Evolutionary conservation across 2,888 invertebrate genomes (phyloP).

Genomic region (Balanococcus diminutus): DNA sequence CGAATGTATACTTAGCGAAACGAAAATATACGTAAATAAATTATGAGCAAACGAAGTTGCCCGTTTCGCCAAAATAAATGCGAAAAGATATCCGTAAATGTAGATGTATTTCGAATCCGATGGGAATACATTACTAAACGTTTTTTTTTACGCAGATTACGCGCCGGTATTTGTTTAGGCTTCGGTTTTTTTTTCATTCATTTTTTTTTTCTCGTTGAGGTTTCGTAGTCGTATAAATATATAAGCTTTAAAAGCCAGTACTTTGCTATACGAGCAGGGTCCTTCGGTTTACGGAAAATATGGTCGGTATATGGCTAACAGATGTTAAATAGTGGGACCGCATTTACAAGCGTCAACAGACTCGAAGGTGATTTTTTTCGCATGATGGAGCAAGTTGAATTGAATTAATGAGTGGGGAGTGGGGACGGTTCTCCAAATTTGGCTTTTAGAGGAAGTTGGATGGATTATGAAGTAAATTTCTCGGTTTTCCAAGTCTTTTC

Average conservation of each 20-base stretch:
- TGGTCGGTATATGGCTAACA: not conserved
- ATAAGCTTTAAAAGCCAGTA: not conserved
- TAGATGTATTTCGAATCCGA: slow-evolving; percentile 25
- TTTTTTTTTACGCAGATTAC: slow-evolving; percentile 5
- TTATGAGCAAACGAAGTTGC: not conserved
- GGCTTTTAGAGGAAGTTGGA: too few species aligned
- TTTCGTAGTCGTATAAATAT: not conserved
- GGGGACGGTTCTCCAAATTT: too few species aligned
- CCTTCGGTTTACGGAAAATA: not conserved
- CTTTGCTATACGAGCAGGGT: too few species aligned
- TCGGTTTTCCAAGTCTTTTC: too few species aligned
- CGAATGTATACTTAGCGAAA: too few species aligned
- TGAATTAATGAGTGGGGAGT: not conserved
- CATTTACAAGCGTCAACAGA: not conserved
- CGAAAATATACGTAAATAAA: not conserved
- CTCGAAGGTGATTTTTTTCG: not conserved
- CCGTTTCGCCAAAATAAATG: slow-evolving; percentile 23
- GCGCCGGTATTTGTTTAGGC: slow-evolving; percentile 1
- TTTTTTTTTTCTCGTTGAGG: not conserved
- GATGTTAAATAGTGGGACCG: not conserved
- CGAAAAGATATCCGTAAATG: slow-evolving; percentile 16
- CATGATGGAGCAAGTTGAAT: not conserved
- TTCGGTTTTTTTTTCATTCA: not conserved
- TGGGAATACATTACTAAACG: slow-evolving; percentile 40
- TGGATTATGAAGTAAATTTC: too few species aligned